Conservation (phyloP, 2,888 invertebrate genomes). For the Perizoma flavofasciatum region DNA sequence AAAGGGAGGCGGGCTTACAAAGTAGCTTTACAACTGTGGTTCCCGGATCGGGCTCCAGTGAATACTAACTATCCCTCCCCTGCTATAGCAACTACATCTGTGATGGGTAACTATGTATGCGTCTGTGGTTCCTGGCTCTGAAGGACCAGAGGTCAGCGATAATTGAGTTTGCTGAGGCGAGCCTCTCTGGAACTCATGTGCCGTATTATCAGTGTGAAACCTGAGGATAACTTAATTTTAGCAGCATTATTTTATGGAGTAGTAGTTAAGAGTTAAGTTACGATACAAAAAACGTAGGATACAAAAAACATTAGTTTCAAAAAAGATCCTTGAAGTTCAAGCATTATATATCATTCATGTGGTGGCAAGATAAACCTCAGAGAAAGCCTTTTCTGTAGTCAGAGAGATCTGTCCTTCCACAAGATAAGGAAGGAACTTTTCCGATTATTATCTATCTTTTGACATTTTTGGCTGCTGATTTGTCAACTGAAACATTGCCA, state of each 20-base stretch:
- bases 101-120: background rate
- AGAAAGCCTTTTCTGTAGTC: no score
- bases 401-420: no score
- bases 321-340: no score
- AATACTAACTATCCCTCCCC: slow-evolving; percentile 2
- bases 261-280: background rate
- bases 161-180: slow-evolving; percentile 57
- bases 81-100: background rate
- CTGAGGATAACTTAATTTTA: slow-evolving; percentile 25
- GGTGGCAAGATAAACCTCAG: no score
- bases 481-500: no score
- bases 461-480: no score
- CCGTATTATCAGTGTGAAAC: slow-evolving; percentile 32
- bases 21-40: slow-evolving; percentile 2
- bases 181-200: slow-evolving; percentile 27
- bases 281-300: background rate
- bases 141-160: slow-evolving; percentile 62
- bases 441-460: no score
- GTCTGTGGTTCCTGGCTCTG: slow-evolving; percentile 34
- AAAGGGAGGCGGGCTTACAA: slow-evolving; percentile 3
- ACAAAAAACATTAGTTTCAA: no score
- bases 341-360: no score
- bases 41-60: background rate
- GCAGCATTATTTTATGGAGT: background rate
- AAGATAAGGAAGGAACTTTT: no score